These are phyloP conservation scores for Troides helena DNA, from an alignment of 2,888 invertebrate genomes.

Conservation along the genomic window DNA sequence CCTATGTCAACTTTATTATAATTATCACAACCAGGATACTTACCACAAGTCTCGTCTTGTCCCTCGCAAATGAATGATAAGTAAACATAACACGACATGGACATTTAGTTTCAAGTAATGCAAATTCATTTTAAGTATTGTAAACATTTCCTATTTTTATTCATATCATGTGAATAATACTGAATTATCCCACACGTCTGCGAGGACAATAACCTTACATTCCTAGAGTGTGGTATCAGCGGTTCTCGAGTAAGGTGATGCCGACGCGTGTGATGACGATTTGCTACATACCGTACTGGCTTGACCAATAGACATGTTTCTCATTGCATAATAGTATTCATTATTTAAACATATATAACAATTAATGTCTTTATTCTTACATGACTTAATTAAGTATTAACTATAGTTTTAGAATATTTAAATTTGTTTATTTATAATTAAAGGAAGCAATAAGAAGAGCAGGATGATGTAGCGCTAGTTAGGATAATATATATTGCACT, in stretches of 20 bases:
- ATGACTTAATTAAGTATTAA: too few species aligned
- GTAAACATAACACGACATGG: too few species aligned
- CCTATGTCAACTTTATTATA: too few species aligned
- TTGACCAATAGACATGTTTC: conserved; percentile 14
- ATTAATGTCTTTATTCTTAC: neutral
- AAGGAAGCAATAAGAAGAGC: neutral
- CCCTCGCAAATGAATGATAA: too few species aligned
- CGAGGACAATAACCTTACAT: conserved; percentile 58
- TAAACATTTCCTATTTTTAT: conserved; percentile 1
- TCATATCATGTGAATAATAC: conserved; percentile 29
- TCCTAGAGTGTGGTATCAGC: conserved; percentile 50
- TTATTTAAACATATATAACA: neutral
- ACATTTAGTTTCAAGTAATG: too few species aligned
- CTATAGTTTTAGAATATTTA: neutral
- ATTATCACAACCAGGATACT: too few species aligned
- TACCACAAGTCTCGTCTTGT: too few species aligned
- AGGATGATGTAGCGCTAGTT: too few species aligned
- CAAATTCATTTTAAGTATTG: neutral
- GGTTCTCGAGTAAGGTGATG: conserved; percentile 47
- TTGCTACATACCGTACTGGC: conserved; percentile 37
- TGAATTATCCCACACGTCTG: conserved; percentile 36
- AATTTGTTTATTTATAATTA: neutral
- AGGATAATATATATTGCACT: too few species aligned
- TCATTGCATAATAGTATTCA: neutral
- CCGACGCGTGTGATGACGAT: conserved; percentile 42